A percentile compares a stretch with the other conserved stretches of the same genome.
Evolutionary conservation across 2,888 invertebrate species (phyloP).

Genomic region (Macrophya annulata): DNA sequence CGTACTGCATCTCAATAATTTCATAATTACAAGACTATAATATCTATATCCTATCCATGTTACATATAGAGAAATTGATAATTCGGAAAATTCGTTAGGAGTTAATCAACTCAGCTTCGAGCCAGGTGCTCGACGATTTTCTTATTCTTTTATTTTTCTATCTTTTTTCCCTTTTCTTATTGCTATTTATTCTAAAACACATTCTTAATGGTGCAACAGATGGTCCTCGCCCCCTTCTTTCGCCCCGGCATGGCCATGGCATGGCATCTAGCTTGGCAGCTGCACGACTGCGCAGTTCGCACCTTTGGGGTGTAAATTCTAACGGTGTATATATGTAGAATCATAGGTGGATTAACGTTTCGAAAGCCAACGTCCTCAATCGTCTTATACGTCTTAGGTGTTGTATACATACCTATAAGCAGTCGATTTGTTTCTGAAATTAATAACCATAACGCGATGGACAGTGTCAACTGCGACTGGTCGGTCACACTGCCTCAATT

Average conservation of each 20-base stretch:
- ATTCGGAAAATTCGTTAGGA: background rate
- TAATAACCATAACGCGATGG: background rate
- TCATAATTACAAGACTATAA: background rate
- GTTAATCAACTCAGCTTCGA: background rate
- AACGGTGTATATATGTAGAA: slow-evolving; percentile 10
- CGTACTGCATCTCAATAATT: background rate
- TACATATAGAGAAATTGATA: background rate
- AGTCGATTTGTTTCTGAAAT: slow-evolving; percentile 2
- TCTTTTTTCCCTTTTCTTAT: background rate
- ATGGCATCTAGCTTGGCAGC: background rate
- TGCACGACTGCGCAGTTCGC: slow-evolving; percentile 44
- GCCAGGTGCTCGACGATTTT: background rate
- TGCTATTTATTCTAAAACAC: slow-evolving; percentile 5
- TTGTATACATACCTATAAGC: background rate
- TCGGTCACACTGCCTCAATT: background rate
- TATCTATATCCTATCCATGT: background rate
- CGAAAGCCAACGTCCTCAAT: slow-evolving; percentile 33
- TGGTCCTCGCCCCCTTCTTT: slow-evolving; percentile 31
- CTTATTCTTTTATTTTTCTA: background rate
- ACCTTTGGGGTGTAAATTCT: slow-evolving; percentile 44
- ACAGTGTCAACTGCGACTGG: background rate
- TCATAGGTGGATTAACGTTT: background rate
- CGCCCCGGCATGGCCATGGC: background rate
- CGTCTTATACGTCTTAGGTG: background rate
- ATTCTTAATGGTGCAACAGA: slow-evolving; percentile 46